Conservation (phyloP, 2,113 vertebrate species). For the Nasalis larvatus region DNA sequence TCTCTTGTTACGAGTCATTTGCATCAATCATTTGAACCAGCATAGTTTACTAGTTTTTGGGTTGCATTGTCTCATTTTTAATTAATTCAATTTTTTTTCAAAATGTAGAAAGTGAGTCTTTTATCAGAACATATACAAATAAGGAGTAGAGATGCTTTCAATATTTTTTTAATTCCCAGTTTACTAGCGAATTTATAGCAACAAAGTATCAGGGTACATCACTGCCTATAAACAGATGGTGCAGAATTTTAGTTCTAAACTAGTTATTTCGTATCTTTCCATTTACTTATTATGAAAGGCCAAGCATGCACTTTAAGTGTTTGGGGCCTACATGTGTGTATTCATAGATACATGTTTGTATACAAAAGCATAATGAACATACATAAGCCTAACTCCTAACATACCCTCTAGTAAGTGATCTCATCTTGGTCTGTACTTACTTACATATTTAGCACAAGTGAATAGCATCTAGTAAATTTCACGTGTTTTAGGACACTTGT, state of each 20-base stretch:
- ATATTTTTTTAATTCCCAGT: slow-evolving; percentile 26
- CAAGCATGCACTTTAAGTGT: background rate
- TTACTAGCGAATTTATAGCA: slow-evolving; percentile 26
- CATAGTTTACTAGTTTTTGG: background rate
- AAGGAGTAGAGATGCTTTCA: background rate
- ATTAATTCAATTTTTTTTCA: background rate
- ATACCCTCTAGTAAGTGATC: background rate
- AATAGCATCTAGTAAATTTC: background rate
- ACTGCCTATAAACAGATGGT: background rate
- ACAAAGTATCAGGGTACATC: background rate
- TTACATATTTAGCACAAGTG: background rate
- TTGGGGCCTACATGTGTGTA: background rate
- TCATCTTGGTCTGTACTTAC: background rate
- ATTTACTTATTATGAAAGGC: background rate
- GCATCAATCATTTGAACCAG: background rate
- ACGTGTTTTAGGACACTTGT: background rate
- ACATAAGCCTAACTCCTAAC: background rate
- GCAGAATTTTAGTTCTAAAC: background rate
- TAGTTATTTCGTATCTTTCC: background rate
- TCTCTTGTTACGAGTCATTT: background rate
- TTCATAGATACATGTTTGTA: background rate
- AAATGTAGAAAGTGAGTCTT: background rate
- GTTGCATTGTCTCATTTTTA: background rate
- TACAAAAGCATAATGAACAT: background rate
- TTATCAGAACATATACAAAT: background rate